Evolutionary conservation across 2,797 vertebrate species (phyloP).

Genomic region (Hoplostethus atlanticus): DNA sequence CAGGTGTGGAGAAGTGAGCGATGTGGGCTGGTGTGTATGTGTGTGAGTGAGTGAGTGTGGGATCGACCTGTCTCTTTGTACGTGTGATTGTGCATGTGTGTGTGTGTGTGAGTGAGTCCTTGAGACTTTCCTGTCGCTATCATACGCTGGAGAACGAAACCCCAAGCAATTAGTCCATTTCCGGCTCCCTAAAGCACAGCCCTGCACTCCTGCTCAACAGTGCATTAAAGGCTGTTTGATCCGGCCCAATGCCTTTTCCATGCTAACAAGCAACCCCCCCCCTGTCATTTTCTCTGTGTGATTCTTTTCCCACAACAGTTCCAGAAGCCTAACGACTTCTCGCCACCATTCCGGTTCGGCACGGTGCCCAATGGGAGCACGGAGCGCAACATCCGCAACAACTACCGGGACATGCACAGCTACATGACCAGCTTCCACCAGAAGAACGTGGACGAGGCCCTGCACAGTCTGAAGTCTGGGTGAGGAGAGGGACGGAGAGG

Average conservation of each 20-base stretch:
- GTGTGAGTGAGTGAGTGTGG: not conserved
- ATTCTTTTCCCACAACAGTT: conserved; percentile 85
- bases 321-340: conserved; percentile 98
- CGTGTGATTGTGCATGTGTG: not conserved
- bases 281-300: conserved; percentile 66
- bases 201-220: conserved; percentile 48
- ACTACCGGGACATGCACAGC: conserved; percentile 98
- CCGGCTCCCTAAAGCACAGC: conserved; percentile 40
- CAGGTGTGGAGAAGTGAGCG: conserved; percentile 33
- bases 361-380: conserved; percentile 99
- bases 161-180: conserved; percentile 47
- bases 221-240: conserved; percentile 67
- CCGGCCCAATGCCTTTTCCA: conserved; percentile 57
- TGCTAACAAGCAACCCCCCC: conserved; percentile 55
- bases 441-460: conserved; percentile 95
- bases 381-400: conserved; percentile 99
- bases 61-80: not conserved
- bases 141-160: conserved; percentile 19
- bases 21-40: not conserved
- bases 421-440: conserved; percentile 99
- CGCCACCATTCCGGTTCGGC: conserved; percentile 97
- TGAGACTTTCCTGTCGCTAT: not conserved
- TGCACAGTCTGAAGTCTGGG: conserved; percentile 96
- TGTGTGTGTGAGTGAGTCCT: conserved; percentile 24
- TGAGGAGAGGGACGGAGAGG: conserved; percentile 78